Evolutionary conservation across 2,888 invertebrate species (phyloP), one percentile per base, ranked within the genome.

Genomic region (Microdon myrmicae): DNA sequence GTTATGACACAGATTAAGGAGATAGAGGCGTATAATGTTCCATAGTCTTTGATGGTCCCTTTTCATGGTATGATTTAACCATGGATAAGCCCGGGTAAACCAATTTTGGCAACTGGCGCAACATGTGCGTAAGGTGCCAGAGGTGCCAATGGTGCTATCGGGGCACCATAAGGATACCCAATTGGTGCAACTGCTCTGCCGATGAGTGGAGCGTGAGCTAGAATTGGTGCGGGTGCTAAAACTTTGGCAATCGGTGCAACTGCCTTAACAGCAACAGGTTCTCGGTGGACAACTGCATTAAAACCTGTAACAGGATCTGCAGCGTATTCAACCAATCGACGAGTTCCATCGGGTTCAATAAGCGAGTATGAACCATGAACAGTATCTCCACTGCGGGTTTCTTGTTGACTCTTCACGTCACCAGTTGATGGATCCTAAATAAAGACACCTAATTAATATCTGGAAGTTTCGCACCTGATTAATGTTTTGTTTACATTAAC

Each of bases 251-350:
- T 55, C 61, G 75, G 75, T 20, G 78, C 77, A 23, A 79, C 73
- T 7, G 77, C 79, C 71, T 81, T 80, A 2, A 75, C 76, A 3
- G 73, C 79, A 4, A 81, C 71, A 10, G 82, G 82, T 70, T 82
- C 81, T 39, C 81, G 81, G 69, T 80, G 82, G 10, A 84, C 84
- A 29, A 84, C 82, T 53, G 84, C 84, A 71, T 84, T 84, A 81
- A 84, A 84, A 38, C 84, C 84, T 70, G 84, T 81, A 51, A 83
- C 78, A 32, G 84, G 83, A 75, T 84, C 84, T 39, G 84, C 83
- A 43, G 82, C 82, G 75, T 84, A 84, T 70, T 84, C 83, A 8
- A 84, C 84, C 69, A 81, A 77, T 59, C 84, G 80, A 59, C 82
- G 77, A 53, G 82, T 83, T 68, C 84, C 84, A 68, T 84, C 84